A percentile compares a stretch with the other conserved stretches of the same genome.
phyloP scores from a whole-genome alignment of 2,113 vertebrate species.

The Coregonus clupeaformis region DNA sequence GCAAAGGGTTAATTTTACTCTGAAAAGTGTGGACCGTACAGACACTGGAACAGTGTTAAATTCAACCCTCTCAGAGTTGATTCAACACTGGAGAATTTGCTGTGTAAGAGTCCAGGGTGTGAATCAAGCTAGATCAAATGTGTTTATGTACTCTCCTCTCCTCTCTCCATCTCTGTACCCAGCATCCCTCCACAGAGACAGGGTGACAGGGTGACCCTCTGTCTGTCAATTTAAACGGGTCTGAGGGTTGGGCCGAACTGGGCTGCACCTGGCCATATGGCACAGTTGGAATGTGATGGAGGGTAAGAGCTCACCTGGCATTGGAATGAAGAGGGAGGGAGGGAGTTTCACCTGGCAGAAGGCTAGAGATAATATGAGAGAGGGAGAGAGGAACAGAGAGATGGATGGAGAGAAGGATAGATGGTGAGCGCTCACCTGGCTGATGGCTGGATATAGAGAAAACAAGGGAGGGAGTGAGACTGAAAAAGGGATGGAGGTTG shows the following conservation, averaged over 20 bases:
- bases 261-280: slow-evolving; percentile 70
- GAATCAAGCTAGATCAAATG: not conserved
- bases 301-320: not conserved
- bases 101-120: too few relatives aligned
- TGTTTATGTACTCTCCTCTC: not conserved
- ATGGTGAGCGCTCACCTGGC: too few relatives aligned
- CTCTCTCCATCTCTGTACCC: slow-evolving; percentile 24
- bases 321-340: slow-evolving; percentile 10
- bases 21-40: too few relatives aligned
- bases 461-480: too few relatives aligned
- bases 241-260: slow-evolving; percentile 53
- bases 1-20: too few relatives aligned
- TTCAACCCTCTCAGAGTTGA: too few relatives aligned
- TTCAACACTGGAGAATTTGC: too few relatives aligned
- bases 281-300: slow-evolving; percentile 37
- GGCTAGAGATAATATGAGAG: not conserved
- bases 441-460: too few relatives aligned
- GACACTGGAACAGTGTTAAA: too few relatives aligned
- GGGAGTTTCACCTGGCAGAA: slow-evolving; percentile 31
- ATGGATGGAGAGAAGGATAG: too few relatives aligned
- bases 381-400: too few relatives aligned
- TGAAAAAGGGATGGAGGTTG: too few relatives aligned
- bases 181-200: slow-evolving; percentile 46
- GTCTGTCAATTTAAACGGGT: slow-evolving; percentile 72
- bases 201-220: slow-evolving; percentile 64